phyloP scores from a whole-genome alignment of 2,113 vertebrate species.

The Pachyramphus minor region DNA sequence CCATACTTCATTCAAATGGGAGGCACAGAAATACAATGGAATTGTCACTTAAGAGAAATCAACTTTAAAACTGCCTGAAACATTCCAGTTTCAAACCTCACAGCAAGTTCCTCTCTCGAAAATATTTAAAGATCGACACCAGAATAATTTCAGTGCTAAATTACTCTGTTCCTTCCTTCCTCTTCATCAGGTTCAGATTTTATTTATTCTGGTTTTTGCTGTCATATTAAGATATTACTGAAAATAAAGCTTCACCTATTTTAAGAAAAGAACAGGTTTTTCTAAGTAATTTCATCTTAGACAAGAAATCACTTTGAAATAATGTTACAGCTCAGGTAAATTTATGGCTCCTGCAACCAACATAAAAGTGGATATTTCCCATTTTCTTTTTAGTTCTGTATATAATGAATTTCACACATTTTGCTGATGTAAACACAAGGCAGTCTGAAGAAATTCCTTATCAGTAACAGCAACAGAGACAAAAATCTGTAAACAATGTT shows the following conservation, averaged over 20 bases:
- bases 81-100: background rate
- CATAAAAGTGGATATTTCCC: background rate
- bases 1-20: background rate
- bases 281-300: background rate
- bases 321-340: background rate
- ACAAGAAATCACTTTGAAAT: background rate
- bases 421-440: background rate
- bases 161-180: background rate
- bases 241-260: background rate
- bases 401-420: background rate
- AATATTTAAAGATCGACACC: background rate
- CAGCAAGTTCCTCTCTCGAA: background rate
- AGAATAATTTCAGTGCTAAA: background rate
- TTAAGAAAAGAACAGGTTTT: background rate
- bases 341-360: background rate
- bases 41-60: background rate
- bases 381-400: background rate
- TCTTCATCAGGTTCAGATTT: background rate
- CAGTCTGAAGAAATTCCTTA: background rate
- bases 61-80: background rate
- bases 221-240: background rate
- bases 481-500: background rate
- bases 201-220: background rate
- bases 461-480: background rate
- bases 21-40: background rate